These are phyloP conservation scores for Mormyrops attenuatus DNA, from an alignment of 2,797 vertebrate species.

Conservation along the genomic window DNA sequence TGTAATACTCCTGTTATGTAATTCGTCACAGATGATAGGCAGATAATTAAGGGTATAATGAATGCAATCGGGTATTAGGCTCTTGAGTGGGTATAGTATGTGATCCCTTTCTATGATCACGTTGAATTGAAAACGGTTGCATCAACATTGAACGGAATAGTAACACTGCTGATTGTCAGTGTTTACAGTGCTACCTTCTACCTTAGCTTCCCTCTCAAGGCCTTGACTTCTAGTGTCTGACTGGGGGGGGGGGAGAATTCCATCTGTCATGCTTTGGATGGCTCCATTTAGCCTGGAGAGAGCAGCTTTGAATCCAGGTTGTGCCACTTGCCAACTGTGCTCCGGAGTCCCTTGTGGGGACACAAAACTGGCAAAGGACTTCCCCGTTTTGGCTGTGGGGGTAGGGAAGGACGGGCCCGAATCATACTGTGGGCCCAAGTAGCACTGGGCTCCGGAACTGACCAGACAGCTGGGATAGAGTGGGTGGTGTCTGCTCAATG, in stretches of 20 bases:
- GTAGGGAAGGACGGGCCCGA: constrained; percentile 33
- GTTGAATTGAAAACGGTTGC: not conserved
- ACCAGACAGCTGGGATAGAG: constrained; percentile 29
- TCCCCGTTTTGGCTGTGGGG: constrained; percentile 43
- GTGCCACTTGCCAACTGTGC: constrained; percentile 64
- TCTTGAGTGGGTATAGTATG: not conserved
- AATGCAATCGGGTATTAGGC: not conserved
- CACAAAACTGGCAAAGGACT: constrained; percentile 47
- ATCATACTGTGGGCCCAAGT: constrained; percentile 26
- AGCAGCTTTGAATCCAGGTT: constrained; percentile 66
- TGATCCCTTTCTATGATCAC: not conserved
- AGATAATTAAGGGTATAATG: not conserved
- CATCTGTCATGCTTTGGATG: constrained; percentile 65
- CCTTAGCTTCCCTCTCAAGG: not conserved
- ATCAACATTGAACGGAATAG: not conserved
- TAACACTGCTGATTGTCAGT: not conserved
- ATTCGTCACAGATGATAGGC: not conserved
- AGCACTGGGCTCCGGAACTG: constrained; percentile 30
- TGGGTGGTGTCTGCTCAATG: constrained; percentile 24
- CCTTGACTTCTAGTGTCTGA: constrained; percentile 25
- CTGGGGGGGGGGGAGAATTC: constrained; percentile 57
- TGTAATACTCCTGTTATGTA: no score
- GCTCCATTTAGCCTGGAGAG: constrained; percentile 63
- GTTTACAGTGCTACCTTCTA: not conserved
- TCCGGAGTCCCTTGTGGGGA: constrained; percentile 57